Evolutionary conservation across 2,888 invertebrate genomes (phyloP).

Genomic region (Ditylenchus weischeri): DNA sequence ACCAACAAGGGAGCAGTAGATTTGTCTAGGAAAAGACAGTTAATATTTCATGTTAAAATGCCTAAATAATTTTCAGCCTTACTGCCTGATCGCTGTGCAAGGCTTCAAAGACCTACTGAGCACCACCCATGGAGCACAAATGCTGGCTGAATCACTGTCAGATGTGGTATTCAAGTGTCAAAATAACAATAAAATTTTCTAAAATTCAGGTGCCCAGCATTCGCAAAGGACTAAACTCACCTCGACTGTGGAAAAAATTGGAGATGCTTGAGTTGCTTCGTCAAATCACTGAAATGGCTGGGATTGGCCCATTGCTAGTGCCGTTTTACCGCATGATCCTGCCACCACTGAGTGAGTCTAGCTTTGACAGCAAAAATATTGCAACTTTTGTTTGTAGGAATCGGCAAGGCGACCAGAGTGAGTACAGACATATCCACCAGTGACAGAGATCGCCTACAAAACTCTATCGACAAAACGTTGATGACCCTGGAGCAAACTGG

Average conservation of each 20-base stretch:
- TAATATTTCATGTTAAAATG: not conserved
- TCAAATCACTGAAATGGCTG: constrained; percentile 59
- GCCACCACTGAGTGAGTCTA: constrained; percentile 73
- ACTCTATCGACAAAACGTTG: constrained; percentile 73
- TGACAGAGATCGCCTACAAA: constrained; percentile 9
- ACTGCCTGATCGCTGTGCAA: constrained; percentile 40
- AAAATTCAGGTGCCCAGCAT: constrained; percentile 39
- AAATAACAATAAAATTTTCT: not conserved
- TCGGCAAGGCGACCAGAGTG: constrained; percentile 15
- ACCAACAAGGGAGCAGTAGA: not conserved
- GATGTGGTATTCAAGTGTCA: constrained; percentile 22
- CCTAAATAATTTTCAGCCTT: constrained; percentile 35
- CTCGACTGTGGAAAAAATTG: constrained; percentile 17
- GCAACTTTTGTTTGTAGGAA: constrained; percentile 20
- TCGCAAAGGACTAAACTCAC: constrained; percentile 42
- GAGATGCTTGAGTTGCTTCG: constrained; percentile 39
- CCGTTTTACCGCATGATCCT: constrained; percentile 92
- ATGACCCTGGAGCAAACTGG: constrained; percentile 86
- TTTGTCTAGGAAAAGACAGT: not conserved
- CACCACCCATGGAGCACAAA: constrained; percentile 29
- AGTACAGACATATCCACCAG: constrained; percentile 30
- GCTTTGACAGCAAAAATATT: not conserved
- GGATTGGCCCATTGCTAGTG: constrained; percentile 89
- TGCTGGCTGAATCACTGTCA: constrained; percentile 33
- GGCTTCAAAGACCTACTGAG: constrained; percentile 43